phyloP scores from a whole-genome alignment of 2,888 invertebrate species.

The Heteromurus nitidus region DNA sequence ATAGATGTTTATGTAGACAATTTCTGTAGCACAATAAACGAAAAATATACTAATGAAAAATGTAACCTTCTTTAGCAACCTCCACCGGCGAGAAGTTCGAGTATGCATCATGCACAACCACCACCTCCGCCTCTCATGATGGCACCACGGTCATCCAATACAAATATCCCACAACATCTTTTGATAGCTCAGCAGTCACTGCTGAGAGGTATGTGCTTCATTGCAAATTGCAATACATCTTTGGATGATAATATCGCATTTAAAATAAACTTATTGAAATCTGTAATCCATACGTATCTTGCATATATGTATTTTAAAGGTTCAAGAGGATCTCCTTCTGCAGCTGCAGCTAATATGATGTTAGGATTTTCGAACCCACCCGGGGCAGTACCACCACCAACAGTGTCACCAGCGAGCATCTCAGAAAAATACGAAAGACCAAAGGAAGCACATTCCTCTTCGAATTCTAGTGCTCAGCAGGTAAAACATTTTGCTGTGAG shows the following conservation, averaged over 20 bases:
- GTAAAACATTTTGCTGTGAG: constrained; percentile 34
- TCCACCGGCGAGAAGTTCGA: constrained; percentile 77
- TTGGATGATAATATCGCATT: neutral
- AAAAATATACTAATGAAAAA: too few relatives aligned
- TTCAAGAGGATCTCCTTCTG: constrained; percentile 64
- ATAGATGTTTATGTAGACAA: neutral
- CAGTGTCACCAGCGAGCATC: constrained; percentile 68
- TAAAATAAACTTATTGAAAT: too few relatives aligned
- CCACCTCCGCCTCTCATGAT: constrained; percentile 78
- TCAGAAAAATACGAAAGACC: constrained; percentile 73
- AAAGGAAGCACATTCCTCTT: constrained; percentile 73
- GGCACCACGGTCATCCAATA: constrained; percentile 77
- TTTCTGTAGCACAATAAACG: too few relatives aligned
- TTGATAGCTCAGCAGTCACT: constrained; percentile 78
- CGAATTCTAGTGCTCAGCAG: constrained; percentile 69
- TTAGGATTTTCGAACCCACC: constrained; percentile 72
- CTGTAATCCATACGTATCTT: neutral
- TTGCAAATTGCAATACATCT: neutral
- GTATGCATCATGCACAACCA: constrained; percentile 76
- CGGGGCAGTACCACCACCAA: constrained; percentile 72
- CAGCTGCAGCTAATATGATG: constrained; percentile 71
- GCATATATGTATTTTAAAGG: constrained; percentile 36
- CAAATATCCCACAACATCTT: constrained; percentile 77
- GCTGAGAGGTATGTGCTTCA: constrained; percentile 74
- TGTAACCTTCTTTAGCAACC: constrained; percentile 78